Conservation (phyloP, 2,888 invertebrate species). For the Apotomis capreana region DNA sequence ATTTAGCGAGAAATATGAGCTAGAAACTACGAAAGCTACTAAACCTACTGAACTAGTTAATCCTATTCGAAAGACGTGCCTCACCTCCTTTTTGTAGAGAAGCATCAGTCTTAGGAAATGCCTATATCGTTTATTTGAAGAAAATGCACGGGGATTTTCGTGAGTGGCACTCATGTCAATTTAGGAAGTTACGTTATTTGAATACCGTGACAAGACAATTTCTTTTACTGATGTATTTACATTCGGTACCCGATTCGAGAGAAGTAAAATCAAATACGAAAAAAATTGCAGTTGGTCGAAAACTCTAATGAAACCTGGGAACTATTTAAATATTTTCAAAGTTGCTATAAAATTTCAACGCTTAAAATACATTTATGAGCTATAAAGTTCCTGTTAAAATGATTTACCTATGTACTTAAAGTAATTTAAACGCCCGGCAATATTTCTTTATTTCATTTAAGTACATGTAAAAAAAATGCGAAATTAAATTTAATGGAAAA, state of each 20-base stretch:
- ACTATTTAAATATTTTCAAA: too few species aligned
- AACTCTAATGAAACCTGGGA: too few species aligned
- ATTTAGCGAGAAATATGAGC: constrained; percentile 10
- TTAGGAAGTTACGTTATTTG: constrained; percentile 20
- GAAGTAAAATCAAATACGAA: too few species aligned
- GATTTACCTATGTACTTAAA: too few species aligned
- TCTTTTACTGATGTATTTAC: neutral
- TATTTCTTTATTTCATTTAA: too few species aligned
- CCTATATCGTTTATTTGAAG: constrained; percentile 37
- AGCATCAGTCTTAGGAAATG: constrained; percentile 37
- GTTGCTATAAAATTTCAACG: too few species aligned
- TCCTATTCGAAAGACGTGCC: constrained; percentile 36
- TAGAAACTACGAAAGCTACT: constrained; percentile 18
- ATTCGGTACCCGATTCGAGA: neutral
- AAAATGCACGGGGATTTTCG: constrained; percentile 15
- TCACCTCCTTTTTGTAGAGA: constrained; percentile 17
- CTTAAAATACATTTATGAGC: too few species aligned
- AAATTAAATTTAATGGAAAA: too few species aligned
- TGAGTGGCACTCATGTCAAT: constrained; percentile 31
- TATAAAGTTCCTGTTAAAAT: too few species aligned
- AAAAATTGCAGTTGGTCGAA: too few species aligned
- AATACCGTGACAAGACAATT: constrained; percentile 16
- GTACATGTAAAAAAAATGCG: too few species aligned
- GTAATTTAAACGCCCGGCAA: neutral
- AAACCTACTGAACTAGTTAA: constrained; percentile 36